Conservation (phyloP, 2,888 invertebrate genomes). For the Drosophila pseudotakahashii region DNA sequence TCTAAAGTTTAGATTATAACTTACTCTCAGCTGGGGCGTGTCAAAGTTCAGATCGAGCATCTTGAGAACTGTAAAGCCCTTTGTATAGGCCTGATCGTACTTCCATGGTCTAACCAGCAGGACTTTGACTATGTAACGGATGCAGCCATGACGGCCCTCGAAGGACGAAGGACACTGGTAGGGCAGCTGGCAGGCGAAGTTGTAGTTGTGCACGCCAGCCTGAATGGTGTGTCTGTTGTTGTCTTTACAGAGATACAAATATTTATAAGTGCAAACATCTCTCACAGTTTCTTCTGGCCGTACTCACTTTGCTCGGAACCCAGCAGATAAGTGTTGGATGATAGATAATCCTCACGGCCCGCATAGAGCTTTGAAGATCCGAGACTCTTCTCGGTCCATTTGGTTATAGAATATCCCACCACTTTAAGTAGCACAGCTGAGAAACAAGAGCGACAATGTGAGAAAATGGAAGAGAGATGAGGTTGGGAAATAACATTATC, state of each 20-base stretch:
- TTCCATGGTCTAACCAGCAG: slow-evolving; percentile 93
- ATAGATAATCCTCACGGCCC: slow-evolving; percentile 84
- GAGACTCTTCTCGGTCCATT: slow-evolving; percentile 72
- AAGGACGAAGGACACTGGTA: slow-evolving; percentile 90
- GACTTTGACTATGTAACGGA: slow-evolving; percentile 91
- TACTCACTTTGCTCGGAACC: slow-evolving; percentile 85
- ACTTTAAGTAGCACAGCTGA: slow-evolving; percentile 74
- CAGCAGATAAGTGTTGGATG: slow-evolving; percentile 84
- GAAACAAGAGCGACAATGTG: background rate
- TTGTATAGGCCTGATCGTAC: slow-evolving; percentile 91
- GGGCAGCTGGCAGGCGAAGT: slow-evolving; percentile 85
- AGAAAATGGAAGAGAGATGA: background rate
- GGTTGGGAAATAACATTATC: slow-evolving; percentile 14
- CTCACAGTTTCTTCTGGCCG: background rate
- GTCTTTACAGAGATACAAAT: slow-evolving; percentile 30
- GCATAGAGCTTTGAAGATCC: slow-evolving; percentile 58
- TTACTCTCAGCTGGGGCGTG: slow-evolving; percentile 64
- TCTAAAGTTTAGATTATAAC: background rate
- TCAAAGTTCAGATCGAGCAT: slow-evolving; percentile 91
- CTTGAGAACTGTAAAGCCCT: slow-evolving; percentile 91
- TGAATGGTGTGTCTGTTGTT: slow-evolving; percentile 57
- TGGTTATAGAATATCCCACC: slow-evolving; percentile 73
- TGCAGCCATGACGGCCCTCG: slow-evolving; percentile 89
- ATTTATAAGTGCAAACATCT: slow-evolving; percentile 6
- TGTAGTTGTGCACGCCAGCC: slow-evolving; percentile 85